Evolutionary conservation across 2,888 invertebrate species (phyloP).

Genomic region (Portevinia maculata): DNA sequence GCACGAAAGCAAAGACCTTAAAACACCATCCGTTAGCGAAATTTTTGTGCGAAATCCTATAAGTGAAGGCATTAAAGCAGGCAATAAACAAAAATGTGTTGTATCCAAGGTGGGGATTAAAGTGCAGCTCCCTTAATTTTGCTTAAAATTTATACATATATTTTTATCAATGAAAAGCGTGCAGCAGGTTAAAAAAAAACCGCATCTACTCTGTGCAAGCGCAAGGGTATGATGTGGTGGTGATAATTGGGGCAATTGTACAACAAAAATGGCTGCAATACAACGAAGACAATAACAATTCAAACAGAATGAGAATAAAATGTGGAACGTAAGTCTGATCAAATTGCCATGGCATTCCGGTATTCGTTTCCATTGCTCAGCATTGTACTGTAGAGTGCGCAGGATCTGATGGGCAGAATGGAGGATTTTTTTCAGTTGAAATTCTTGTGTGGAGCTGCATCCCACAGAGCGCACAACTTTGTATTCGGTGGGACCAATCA

Average conservation of each 20-base stretch:
- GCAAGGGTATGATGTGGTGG: not conserved
- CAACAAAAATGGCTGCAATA: slow-evolving; percentile 54
- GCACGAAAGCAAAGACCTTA: slow-evolving; percentile 41
- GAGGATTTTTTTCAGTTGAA: slow-evolving; percentile 2
- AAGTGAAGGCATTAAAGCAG: slow-evolving; percentile 36
- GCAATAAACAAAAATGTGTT: slow-evolving; percentile 22
- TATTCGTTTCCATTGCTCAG: too few species aligned
- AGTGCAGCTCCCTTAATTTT: slow-evolving; percentile 41
- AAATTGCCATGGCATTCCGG: slow-evolving; percentile 25
- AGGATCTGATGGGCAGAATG: slow-evolving; percentile 7
- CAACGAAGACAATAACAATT: slow-evolving; percentile 23
- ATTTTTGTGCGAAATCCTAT: slow-evolving; percentile 54
- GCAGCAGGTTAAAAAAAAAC: slow-evolving; percentile 10
- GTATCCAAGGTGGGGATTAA: not conserved
- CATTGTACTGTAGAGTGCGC: slow-evolving; percentile 28
- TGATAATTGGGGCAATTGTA: slow-evolving; percentile 48
- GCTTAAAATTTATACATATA: too few species aligned
- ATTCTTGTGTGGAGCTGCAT: not conserved
- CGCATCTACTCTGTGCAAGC: slow-evolving; percentile 24
- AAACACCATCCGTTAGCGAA: slow-evolving; percentile 38
- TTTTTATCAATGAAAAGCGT: not conserved
- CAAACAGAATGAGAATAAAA: slow-evolving; percentile 39
- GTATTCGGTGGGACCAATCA: slow-evolving; percentile 16
- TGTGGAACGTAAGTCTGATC: slow-evolving; percentile 47
- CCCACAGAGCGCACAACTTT: not conserved